Conservation (phyloP, 1,140 invertebrate species). For the Lordiphosa mommai region DNA sequence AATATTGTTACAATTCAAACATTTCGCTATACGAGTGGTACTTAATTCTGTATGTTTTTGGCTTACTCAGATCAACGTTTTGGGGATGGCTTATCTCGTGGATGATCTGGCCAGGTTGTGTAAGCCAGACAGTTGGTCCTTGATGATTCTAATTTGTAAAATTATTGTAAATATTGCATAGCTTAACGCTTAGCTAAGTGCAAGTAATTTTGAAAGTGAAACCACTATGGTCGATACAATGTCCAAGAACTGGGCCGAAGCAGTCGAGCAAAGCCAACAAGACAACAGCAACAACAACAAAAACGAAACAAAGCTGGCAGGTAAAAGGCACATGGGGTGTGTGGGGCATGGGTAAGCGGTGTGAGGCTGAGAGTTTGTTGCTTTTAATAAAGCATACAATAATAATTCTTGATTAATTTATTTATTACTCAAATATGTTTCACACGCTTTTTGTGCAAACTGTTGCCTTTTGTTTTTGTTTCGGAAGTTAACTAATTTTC, state of each 20-base stretch:
- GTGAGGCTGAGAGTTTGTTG: slow-evolving; percentile 4
- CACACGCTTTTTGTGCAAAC: slow-evolving; percentile 26
- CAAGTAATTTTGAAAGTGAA: slow-evolving; percentile 46
- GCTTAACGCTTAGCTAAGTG: slow-evolving; percentile 21
- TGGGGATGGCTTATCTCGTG: too few relatives aligned
- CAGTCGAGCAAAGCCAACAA: slow-evolving; percentile 39
- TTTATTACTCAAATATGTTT: slow-evolving; percentile 36
- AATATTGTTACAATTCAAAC: slow-evolving; percentile 35
- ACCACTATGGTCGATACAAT: slow-evolving; percentile 19
- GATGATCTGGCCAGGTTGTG: too few relatives aligned
- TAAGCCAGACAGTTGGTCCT: too few relatives aligned
- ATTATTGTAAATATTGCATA: slow-evolving; percentile 1
- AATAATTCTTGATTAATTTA: slow-evolving; percentile 37
- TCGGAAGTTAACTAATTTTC: slow-evolving; percentile 36
- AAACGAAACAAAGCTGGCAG: not conserved
- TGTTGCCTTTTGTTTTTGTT: slow-evolving; percentile 16
- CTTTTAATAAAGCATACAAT: slow-evolving; percentile 16
- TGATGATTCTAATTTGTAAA: too few relatives aligned
- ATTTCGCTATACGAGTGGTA: not conserved
- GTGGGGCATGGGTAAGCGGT: slow-evolving; percentile 6
- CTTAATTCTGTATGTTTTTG: not conserved
- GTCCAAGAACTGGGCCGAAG: slow-evolving; percentile 50
- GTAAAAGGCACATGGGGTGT: slow-evolving; percentile 29
- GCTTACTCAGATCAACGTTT: too few relatives aligned
- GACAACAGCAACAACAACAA: not conserved